Conservation (phyloP, 2,888 invertebrate genomes). For the Prostheceraeus crozeri region DNA sequence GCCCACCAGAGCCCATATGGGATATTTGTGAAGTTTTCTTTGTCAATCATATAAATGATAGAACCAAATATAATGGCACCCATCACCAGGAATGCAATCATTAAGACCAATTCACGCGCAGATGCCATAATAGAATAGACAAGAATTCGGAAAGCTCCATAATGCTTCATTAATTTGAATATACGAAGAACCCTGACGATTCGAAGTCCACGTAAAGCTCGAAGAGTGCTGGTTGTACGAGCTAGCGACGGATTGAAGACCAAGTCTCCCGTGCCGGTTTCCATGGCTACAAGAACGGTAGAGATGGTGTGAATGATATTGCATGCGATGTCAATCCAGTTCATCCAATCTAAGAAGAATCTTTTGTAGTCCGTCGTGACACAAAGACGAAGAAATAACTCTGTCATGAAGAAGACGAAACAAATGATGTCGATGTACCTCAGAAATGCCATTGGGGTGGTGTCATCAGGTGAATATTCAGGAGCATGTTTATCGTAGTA, state of each 20-base stretch:
- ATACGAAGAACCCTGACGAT: constrained; percentile 52
- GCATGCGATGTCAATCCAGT: constrained; percentile 33
- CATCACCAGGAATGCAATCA: constrained; percentile 53
- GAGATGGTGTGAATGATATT: constrained; percentile 23
- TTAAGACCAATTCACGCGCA: constrained; percentile 52
- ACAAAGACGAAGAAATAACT: constrained; percentile 16
- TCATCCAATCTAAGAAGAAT: constrained; percentile 26
- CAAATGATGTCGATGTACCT: constrained; percentile 3
- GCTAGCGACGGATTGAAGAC: constrained; percentile 4
- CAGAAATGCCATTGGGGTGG: constrained; percentile 21
- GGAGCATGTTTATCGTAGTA: constrained; percentile 19
- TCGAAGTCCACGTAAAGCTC: constrained; percentile 42
- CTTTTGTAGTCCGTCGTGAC: constrained; percentile 5
- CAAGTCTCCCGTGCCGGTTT: not conserved
- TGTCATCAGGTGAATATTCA: constrained; percentile 11
- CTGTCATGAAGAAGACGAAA: constrained; percentile 23
- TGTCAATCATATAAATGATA: constrained; percentile 52
- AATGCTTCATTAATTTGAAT: constrained; percentile 57
- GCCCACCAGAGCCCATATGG: constrained; percentile 57
- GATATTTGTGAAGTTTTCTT: constrained; percentile 51
- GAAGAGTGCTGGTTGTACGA: constrained; percentile 22
- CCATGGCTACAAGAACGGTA: not conserved
- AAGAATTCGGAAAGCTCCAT: constrained; percentile 54
- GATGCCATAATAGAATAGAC: constrained; percentile 53
- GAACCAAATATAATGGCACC: constrained; percentile 55